Evolutionary conservation across 2,888 invertebrate genomes (phyloP).

Genomic region (Loripinus fragilis): DNA sequence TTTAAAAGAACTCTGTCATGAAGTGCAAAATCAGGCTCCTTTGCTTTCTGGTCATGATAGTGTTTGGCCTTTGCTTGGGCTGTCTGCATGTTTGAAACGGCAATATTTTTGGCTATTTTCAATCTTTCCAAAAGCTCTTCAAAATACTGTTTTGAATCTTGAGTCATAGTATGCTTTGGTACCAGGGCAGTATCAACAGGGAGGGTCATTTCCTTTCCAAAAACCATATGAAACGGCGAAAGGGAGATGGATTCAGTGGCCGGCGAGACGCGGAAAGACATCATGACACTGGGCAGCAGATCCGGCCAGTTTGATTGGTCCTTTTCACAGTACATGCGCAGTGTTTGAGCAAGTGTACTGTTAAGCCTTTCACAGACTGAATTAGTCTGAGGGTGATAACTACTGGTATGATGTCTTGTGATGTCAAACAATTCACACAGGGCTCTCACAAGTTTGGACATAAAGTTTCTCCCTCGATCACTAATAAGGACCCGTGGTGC

Average conservation of each 20-base stretch:
- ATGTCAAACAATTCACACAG: conserved; percentile 57
- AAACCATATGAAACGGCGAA: conserved; percentile 48
- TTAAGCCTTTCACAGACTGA: too few relatives aligned
- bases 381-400: too few relatives aligned
- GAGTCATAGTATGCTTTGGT: conserved; percentile 26
- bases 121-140: conserved; percentile 15
- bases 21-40: conserved; percentile 19
- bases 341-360: too few relatives aligned
- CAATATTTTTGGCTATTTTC: conserved; percentile 20
- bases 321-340: too few relatives aligned
- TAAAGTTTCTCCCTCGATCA: conserved; percentile 53
- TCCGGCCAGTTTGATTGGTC: conserved; percentile 37
- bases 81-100: conserved; percentile 24
- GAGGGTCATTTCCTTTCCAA: too few relatives aligned
- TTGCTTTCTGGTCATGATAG: conserved; percentile 35
- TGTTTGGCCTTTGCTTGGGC: conserved; percentile 30
- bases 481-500: conserved; percentile 27
- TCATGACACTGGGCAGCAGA: conserved; percentile 46
- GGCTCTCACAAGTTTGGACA: too few relatives aligned
- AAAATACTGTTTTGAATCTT: conserved; percentile 29
- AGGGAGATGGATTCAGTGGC: conserved; percentile 40
- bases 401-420: conserved; percentile 47
- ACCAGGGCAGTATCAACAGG: too few relatives aligned
- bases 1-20: conserved; percentile 28
- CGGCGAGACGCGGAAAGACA: conserved; percentile 56